Conservation (phyloP, 2,888 invertebrate genomes). For the Disparrhopalites patrizii region DNA sequence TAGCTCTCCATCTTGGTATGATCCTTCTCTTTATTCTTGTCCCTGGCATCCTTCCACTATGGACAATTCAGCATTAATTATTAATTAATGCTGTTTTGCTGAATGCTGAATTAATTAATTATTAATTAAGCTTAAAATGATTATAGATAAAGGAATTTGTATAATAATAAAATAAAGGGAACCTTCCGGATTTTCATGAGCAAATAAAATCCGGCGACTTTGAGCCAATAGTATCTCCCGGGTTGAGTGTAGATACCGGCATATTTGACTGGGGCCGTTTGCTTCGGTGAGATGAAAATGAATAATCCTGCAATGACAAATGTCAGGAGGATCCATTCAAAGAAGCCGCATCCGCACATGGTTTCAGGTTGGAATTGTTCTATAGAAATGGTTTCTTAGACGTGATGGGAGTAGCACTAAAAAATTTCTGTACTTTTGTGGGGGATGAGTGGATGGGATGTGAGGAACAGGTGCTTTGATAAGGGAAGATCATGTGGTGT, state of each 20-base stretch:
- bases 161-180: conserved; percentile 47
- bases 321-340: conserved; percentile 16
- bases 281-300: conserved; percentile 25
- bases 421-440: too few relatives aligned
- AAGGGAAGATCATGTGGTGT: too few relatives aligned
- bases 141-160: neutral
- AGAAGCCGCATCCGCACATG: conserved; percentile 22
- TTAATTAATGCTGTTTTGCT: neutral
- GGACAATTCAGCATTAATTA: neutral
- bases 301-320: conserved; percentile 1
- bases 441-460: too few relatives aligned
- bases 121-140: neutral
- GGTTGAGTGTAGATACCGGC: conserved; percentile 61
- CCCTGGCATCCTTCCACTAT: conserved; percentile 47
- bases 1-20: conserved; percentile 45
- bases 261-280: conserved; percentile 54
- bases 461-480: too few relatives aligned
- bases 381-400: too few relatives aligned
- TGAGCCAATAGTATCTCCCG: conserved; percentile 63
- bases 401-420: too few relatives aligned
- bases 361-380: too few relatives aligned
- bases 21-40: conserved; percentile 30
- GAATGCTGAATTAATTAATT: neutral
- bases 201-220: conserved; percentile 58
- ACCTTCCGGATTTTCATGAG: conserved; percentile 59